Conservation (phyloP, 2,113 vertebrate species). For the Bufo gargarizans region DNA sequence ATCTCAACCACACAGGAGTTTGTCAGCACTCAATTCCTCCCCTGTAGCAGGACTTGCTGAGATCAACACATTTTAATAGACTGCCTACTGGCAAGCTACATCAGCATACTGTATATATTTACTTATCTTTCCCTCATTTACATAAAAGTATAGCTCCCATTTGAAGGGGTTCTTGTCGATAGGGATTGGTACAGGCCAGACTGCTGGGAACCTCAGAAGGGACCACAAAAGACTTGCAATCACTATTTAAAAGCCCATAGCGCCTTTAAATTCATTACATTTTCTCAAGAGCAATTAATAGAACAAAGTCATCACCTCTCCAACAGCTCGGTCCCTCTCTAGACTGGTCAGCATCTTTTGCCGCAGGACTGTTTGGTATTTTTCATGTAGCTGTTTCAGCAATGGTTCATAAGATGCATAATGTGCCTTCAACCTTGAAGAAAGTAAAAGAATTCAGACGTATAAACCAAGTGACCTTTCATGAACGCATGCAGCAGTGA, state of each 20-base stretch:
- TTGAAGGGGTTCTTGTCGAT: not conserved
- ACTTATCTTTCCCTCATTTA: not conserved
- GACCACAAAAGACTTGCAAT: not conserved
- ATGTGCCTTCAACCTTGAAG: conserved; percentile 78
- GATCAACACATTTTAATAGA: not conserved
- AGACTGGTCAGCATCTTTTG: conserved; percentile 80
- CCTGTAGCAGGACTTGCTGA: not conserved
- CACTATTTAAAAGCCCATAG: not conserved
- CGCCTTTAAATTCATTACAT: not conserved
- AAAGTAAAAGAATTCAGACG: conserved; percentile 51
- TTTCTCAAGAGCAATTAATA: not conserved
- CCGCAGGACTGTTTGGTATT: conserved; percentile 77
- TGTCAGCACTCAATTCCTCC: not conserved
- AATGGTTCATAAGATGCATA: conserved; percentile 79
- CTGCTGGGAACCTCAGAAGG: not conserved
- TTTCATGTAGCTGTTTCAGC: conserved; percentile 79
- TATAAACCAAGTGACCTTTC: not conserved
- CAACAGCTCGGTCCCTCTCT: conserved; percentile 78
- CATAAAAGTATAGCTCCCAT: not conserved
- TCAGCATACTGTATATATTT: not conserved
- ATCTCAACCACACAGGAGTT: no score
- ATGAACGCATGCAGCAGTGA: not conserved
- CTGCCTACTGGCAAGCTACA: not conserved
- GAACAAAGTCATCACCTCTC: conserved; percentile 69
- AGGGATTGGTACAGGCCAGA: not conserved